Percentiles rank a stretch among this genome's conserved stretches.
Evolutionary conservation across 2,888 invertebrate species (phyloP).

Genomic region (Altica lythri): DNA sequence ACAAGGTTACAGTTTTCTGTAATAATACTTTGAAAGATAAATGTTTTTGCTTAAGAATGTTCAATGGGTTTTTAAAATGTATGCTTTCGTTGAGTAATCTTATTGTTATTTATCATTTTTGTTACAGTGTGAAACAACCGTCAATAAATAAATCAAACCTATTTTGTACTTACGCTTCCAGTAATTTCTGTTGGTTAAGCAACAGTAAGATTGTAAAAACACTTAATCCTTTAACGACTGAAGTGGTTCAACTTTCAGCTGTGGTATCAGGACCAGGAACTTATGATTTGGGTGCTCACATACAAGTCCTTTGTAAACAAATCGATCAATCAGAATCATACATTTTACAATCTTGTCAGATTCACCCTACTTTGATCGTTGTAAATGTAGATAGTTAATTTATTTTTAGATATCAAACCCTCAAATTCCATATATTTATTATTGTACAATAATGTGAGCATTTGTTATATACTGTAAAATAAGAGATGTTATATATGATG

Average conservation of each 20-base stretch:
- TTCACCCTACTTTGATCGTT: conserved; percentile 51
- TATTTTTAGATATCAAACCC: conserved; percentile 16
- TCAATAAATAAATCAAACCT: conserved; percentile 32
- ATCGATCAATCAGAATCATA: conserved; percentile 43
- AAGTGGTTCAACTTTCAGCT: conserved; percentile 56
- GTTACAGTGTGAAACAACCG: conserved; percentile 30
- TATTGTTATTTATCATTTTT: too few relatives aligned
- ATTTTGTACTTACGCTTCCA: conserved; percentile 47
- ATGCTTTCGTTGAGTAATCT: too few relatives aligned
- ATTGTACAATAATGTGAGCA: conserved; percentile 15
- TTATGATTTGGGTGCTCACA: conserved; percentile 68
- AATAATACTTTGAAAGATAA: too few relatives aligned
- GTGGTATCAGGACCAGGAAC: conserved; percentile 68
- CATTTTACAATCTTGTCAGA: conserved; percentile 51
- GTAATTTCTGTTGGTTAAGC: conserved; percentile 54
- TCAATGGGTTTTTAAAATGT: too few relatives aligned
- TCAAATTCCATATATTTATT: conserved; percentile 4
- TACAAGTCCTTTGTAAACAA: conserved; percentile 59
- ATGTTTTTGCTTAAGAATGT: too few relatives aligned
- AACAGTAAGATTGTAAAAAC: conserved; percentile 48
- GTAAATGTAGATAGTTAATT: conserved; percentile 41
- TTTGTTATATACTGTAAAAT: conserved; percentile 20
- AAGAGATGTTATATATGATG: conserved; percentile 16
- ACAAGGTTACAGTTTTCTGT: too few relatives aligned
- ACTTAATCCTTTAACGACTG: conserved; percentile 50